A percentile compares a stretch with the other conserved stretches of the same genome.
These are phyloP conservation scores for Armadillidium nasatum DNA, from an alignment of 1,140 invertebrate species.

Conservation along the genomic window DNA sequence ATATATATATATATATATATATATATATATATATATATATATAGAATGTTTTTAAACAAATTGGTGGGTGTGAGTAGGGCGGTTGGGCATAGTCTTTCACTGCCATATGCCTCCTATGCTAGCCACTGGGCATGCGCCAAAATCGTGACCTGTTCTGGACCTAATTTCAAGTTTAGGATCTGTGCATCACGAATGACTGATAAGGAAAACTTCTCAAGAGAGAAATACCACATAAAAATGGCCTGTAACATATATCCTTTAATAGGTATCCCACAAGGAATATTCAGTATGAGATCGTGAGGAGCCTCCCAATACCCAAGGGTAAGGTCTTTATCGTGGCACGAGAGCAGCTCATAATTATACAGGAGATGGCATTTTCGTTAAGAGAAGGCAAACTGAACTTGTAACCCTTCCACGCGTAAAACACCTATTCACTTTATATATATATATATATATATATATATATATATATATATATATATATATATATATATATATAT, in stretches of 20 bases:
- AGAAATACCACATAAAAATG: background rate
- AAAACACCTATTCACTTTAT: too few species aligned
- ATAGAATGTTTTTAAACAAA: background rate
- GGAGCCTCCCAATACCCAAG: slow-evolving; percentile 3
- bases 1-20: slow-evolving; percentile 15
- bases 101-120: background rate
- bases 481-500: too few species aligned
- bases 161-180: background rate
- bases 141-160: background rate
- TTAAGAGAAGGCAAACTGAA: background rate
- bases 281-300: slow-evolving; percentile 7
- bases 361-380: background rate
- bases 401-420: background rate
- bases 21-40: slow-evolving; percentile 15
- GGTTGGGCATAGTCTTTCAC: background rate
- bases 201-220: background rate
- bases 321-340: slow-evolving; percentile 3
- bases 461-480: too few species aligned
- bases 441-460: too few species aligned
- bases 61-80: background rate
- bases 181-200: background rate
- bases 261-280: background rate
- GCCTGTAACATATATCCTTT: background rate
- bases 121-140: slow-evolving; percentile 4
- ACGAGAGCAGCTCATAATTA: slow-evolving; percentile 10